These are phyloP conservation scores for Peromyscus maniculatus DNA, from an alignment of 2,113 vertebrate species.

Conservation along the genomic window DNA sequence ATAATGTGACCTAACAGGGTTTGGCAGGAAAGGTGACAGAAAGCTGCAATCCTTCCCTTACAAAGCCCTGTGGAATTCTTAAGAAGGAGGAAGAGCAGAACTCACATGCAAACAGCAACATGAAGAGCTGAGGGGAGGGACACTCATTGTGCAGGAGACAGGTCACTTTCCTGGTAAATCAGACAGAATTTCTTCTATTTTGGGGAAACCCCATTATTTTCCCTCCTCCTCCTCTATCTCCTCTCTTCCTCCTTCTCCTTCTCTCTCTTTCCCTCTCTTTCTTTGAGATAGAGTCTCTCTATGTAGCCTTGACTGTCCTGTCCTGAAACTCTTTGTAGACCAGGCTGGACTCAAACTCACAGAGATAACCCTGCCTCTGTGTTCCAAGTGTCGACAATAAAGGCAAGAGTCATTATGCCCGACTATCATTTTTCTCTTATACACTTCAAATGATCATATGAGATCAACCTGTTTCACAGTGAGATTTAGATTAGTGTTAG, in stretches of 20 bases:
- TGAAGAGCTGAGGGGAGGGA: not conserved
- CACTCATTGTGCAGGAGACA: no score
- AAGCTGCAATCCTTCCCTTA: not conserved
- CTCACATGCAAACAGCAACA: not conserved
- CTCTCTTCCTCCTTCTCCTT: no score
- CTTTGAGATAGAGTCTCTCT: not conserved
- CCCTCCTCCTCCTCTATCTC: no score
- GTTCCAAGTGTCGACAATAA: not conserved
- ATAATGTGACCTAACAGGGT: not conserved
- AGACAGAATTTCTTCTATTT: no score
- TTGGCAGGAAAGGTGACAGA: no score
- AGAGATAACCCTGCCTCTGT: not conserved
- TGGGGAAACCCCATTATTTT: no score
- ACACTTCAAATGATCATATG: not conserved
- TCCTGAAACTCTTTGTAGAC: not conserved
- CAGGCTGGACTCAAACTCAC: not conserved
- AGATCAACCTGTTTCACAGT: not conserved
- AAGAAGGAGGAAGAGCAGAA: not conserved
- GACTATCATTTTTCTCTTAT: not conserved
- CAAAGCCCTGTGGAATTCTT: not conserved
- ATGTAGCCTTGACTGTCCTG: not conserved
- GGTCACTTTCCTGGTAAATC: no score
- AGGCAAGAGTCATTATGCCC: not conserved
- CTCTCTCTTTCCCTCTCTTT: not conserved
- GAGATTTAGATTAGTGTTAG: not conserved